Conservation (phyloP, 2,113 vertebrate species). For the Austrofundulus limnaeus region DNA sequence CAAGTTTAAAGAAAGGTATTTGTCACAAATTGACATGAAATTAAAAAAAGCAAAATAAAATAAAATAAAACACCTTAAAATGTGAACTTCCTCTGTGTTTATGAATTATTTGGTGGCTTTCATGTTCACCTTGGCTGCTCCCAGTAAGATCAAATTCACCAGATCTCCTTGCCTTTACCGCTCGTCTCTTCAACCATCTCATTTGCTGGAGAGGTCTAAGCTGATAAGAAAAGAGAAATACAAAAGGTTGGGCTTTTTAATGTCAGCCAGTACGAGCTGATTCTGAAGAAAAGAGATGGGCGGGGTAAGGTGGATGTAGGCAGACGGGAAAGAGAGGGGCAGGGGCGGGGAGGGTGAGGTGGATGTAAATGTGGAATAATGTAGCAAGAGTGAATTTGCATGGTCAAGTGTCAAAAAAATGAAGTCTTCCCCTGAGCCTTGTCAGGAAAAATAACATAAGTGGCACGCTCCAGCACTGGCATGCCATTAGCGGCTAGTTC, state of each 20-base stretch:
- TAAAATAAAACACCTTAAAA: not conserved
- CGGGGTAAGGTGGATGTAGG: conserved; percentile 51
- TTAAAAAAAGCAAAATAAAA: not conserved
- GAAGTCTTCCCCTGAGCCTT: conserved; percentile 96
- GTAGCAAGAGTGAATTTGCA: conserved; percentile 98
- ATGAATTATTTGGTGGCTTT: conserved; percentile 60
- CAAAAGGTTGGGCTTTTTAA: conserved; percentile 69
- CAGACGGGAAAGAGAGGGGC: conserved; percentile 26
- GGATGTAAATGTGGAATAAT: conserved; percentile 99
- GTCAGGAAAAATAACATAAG: conserved; percentile 97
- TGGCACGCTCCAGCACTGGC: conserved; percentile 90
- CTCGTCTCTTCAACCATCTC: conserved; percentile 43
- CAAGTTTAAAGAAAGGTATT: not conserved
- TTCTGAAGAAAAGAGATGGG: conserved; percentile 42
- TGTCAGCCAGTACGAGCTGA: conserved; percentile 84
- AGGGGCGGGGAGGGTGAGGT: conserved; percentile 74
- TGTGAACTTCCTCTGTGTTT: conserved; percentile 11
- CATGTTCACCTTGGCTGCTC: conserved; percentile 35
- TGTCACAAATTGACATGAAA: not conserved
- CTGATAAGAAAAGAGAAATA: conserved; percentile 30
- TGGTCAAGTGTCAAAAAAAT: conserved; percentile 99
- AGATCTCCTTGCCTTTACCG: conserved; percentile 46
- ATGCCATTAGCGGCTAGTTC: conserved; percentile 95
- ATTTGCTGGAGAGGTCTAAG: conserved; percentile 37
- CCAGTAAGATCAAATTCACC: conserved; percentile 40